Evolutionary conservation across 1,140 invertebrate genomes (phyloP).

Genomic region (Dryas iulia): DNA sequence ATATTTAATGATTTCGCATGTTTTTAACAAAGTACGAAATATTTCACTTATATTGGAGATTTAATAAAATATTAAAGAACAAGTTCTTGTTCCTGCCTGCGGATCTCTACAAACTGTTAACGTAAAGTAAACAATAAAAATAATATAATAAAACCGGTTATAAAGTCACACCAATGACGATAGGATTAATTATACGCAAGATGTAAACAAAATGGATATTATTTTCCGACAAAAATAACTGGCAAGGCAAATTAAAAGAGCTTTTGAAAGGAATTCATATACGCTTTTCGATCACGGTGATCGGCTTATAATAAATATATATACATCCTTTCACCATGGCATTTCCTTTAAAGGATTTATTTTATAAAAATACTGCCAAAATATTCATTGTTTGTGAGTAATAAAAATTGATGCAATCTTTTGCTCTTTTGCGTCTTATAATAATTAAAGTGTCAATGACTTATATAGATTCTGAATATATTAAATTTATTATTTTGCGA

Average conservation of each 20-base stretch:
- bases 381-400: not conserved
- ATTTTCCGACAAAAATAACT: not conserved
- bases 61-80: no score
- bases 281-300: not conserved
- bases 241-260: not conserved
- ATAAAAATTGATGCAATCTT: constrained; percentile 5
- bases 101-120: not conserved
- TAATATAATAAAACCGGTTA: not conserved
- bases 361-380: not conserved
- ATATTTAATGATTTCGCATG: no score
- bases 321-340: not conserved
- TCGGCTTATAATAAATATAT: not conserved
- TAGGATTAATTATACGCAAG: constrained; percentile 9
- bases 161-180: constrained; percentile 12
- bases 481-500: not conserved
- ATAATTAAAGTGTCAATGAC: not conserved
- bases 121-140: not conserved
- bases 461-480: not conserved
- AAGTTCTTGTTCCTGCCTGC: not conserved
- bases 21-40: no score
- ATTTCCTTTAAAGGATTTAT: constrained; percentile 2
- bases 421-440: not conserved
- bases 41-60: no score
- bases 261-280: not conserved
- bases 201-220: constrained; percentile 7